Evolutionary conservation across 2,797 vertebrate genomes (phyloP), one percentile per base, ranked within the genome.

Genomic region (Hybognathus amarus): DNA sequence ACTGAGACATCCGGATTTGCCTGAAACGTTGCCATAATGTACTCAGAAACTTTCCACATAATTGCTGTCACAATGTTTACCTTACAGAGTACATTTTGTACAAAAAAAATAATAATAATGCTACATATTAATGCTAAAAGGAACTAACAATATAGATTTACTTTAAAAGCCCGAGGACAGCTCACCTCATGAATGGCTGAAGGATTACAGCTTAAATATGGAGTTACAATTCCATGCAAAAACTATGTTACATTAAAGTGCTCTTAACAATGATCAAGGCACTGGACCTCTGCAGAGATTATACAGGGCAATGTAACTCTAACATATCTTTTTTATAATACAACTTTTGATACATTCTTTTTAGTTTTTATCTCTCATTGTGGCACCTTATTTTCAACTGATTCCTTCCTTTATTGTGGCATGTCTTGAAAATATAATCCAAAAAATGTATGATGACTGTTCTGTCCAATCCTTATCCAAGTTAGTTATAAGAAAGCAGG

Each of bases 141-240:
- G 24, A 64, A 33, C 24, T 47, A 77, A 64, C 76, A 78, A 66
- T 33, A 78, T 30, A 66, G 61, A 66, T 78, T 64, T 47, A 33
- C 6, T 1, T 50, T 15, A 77, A 64, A 78, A 78, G 59, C 76
- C 27, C 17, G 6, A 76, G 42, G 27, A n/a, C 61, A 66, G 42
- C 18, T 66, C 42, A 47, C 42, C 61, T 66, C 61, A 47, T 63
- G 56, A 24, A 63, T 59, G 22, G 20, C 52, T 59, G 5, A 22
- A 33, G 18, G 42, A 78, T 78, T 36, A 33, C 18, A 64, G 40
- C 76, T 77, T 66, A 47, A 66, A 61, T 75, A 63, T 50, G 9
- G 59, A 77, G 24, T 75, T 17, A 12, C 12, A 36, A 20, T 42
- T 61, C 38, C 42, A 15, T n/a, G 17, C 8, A 77, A n/a, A 47